Evolutionary conservation across 2,113 vertebrate genomes (phyloP), one percentile per base, ranked within the genome.

Genomic region (Perca schrenkii): DNA sequence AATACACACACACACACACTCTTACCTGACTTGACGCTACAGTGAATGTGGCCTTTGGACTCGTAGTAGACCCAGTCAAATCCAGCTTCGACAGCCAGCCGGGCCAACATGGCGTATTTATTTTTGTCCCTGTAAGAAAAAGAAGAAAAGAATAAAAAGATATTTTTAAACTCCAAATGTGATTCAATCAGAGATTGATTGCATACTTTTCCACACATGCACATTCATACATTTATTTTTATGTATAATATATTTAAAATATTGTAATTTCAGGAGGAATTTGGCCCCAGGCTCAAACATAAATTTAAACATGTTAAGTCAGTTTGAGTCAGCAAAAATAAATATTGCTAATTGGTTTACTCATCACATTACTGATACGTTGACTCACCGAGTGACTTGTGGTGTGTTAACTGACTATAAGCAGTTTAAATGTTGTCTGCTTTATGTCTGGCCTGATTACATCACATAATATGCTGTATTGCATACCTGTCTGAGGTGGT

Each of bases 1-100:
- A 25, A 75, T 40, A 8, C 25, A 17, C 57, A 60, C 47, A 49
- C 46, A 49, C 57, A 60, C 57, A 34, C 34, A 49, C 3, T 75
- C 95, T 91, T 95, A 99, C 98, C 98, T 92, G 98, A 99, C 89
- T 99, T 99, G 90, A 99, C 98, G 0, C 97, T 98, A 88, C 97
- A 98, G 94, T 98, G 97, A 84, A 98, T 96, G 81, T 98, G 97
- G 0, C 95, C 96, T 93, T 98, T 98, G 89, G 97, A 98, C 91
- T 98, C 97, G 0, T 98, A 98, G 94, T 97, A 97, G 88, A 98
- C 97, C 97, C 97, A 98, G 85, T 98, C 97, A 0, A 98, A 98
- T 71, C 97, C 97, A 3, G 97, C 97, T 90, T 98, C 97, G 73
- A 97, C 97, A 0, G 97, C 97, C 91, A 98, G 91, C 74, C 97